Base-by-base conservation (phyloP, 2,888 invertebrate genomes). In the Drosophila maculinotata region DNA sequence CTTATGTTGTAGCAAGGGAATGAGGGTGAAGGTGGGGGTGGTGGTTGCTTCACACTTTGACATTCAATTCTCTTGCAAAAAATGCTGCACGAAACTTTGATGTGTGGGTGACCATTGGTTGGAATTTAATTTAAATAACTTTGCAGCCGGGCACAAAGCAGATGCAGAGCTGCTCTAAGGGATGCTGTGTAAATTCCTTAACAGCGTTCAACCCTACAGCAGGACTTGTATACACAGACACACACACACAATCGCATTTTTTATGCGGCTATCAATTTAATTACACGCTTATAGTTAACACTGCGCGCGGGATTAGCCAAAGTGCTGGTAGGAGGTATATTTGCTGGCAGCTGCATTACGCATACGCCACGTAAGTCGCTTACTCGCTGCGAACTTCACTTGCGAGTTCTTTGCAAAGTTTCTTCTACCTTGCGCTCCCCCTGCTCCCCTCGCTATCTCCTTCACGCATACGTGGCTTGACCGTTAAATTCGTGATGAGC, bases 111-210 rank as follows among this genome's bases (percentile, higher is more conserved):
- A 62, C 47, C 53, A 54, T 48, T 65, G 49, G 53, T 35, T 60
- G 84, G 81, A 81, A 81, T 81, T 81, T 81, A 87, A 87, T 84
- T 81, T 87, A 81, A 81, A 81, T 81, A 87, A 72, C 87, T 87
- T 75, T 64, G 59, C 75, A 58, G 36, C 17, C 15, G 67, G 44
- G 65, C 31, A 36, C 41, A 35, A 38, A 39, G 62, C 35, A 28
- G 28, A 15, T n/a, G n/a, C n/a, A n/a, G n/a, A n/a, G n/a, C 20
- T 10, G 48, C 31, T 63, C 49, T 49, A 58, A 59, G 54, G 52
- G 39, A 57, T 54, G 68, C 60, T 51, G 62, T 67, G 63, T 45
- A 59, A 69, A 73, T 65, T 62, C 65, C 53, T 35, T 45, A 26
- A 31, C 48, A 30, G 48, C 39, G 10, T 17, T 36, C 28, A 35